Percentiles rank a stretch among this genome's conserved stretches.
Evolutionary conservation across 2,888 invertebrate genomes (phyloP).

Genomic region (Eurytoma californica): DNA sequence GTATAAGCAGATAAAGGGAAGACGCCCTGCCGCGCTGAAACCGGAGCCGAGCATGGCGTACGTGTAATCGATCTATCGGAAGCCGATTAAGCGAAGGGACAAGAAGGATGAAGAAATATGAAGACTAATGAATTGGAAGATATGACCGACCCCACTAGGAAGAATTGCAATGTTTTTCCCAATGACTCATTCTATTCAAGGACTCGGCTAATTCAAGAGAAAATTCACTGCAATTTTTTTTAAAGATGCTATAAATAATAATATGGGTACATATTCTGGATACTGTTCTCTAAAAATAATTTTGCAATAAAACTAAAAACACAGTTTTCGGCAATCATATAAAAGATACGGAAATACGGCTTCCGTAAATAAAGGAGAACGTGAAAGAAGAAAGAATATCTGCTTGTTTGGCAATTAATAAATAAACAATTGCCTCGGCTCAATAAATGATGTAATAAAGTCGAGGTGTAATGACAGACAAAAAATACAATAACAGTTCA

Average conservation of each 20-base stretch:
- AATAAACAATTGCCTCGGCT: too few species aligned
- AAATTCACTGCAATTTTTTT: too few species aligned
- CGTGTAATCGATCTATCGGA: slow-evolving; percentile 47
- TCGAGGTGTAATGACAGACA: neutral
- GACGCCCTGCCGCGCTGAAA: slow-evolving; percentile 6
- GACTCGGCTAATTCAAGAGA: too few species aligned
- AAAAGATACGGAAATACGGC: too few species aligned
- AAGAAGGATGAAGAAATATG: slow-evolving; percentile 31
- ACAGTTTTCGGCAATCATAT: too few species aligned
- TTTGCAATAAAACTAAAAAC: too few species aligned
- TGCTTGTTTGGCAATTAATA: too few species aligned
- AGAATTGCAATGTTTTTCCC: slow-evolving; percentile 26
- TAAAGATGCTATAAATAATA: too few species aligned
- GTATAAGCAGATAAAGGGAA: slow-evolving; percentile 1
- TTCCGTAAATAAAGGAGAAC: too few species aligned
- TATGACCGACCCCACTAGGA: slow-evolving; percentile 7
- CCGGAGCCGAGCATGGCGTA: slow-evolving; percentile 16
- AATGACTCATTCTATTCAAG: neutral
- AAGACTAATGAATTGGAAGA: slow-evolving; percentile 41
- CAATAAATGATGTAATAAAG: neutral
- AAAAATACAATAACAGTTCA: neutral
- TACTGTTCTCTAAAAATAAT: too few species aligned
- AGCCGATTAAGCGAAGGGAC: slow-evolving; percentile 13
- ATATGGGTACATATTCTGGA: too few species aligned
- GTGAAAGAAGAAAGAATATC: too few species aligned